phyloP scores from a whole-genome alignment of 2,113 vertebrate genomes.

The Genyomyrus donnyi region DNA sequence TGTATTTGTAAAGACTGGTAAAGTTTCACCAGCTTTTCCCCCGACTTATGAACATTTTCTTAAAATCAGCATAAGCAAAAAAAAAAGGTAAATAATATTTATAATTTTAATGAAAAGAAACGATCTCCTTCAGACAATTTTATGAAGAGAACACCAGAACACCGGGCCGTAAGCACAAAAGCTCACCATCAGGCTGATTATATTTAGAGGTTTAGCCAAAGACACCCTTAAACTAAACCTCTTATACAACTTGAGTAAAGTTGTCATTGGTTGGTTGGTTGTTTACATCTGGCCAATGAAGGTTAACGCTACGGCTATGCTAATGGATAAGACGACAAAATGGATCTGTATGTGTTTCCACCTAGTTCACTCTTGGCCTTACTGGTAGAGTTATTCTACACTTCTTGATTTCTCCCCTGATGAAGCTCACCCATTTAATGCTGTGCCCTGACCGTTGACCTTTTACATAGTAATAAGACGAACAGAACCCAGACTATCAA shows the following conservation, averaged over 20 bases:
- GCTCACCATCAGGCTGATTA: slow-evolving; percentile 18
- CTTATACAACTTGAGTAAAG: background rate
- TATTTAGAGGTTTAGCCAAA: slow-evolving; percentile 18
- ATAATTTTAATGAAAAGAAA: slow-evolving; percentile 52
- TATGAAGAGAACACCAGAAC: slow-evolving; percentile 9
- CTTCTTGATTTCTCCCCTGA: background rate
- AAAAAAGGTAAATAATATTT: slow-evolving; percentile 54
- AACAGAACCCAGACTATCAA: background rate
- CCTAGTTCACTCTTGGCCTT: background rate
- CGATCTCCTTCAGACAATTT: slow-evolving; percentile 42
- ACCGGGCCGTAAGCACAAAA: slow-evolving; percentile 12
- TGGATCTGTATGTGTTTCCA: background rate
- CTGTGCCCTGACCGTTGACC: background rate
- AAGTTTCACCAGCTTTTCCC: slow-evolving; percentile 39
- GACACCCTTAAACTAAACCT: slow-evolving; percentile 24
- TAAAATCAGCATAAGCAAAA: slow-evolving; percentile 51
- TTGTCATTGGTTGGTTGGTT: background rate
- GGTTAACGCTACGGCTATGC: background rate
- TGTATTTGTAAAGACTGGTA: slow-evolving; percentile 36
- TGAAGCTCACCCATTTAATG: background rate
- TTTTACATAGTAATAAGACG: background rate
- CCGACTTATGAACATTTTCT: slow-evolving; percentile 47
- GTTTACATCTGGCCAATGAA: background rate
- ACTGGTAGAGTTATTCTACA: background rate
- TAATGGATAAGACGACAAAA: background rate